A percentile compares a stretch with the other conserved stretches of the same genome.
Conservation (phyloP, 37 sponge, comb jelly and placozoan genomes). For the Haliclona indistincta region DNA sequence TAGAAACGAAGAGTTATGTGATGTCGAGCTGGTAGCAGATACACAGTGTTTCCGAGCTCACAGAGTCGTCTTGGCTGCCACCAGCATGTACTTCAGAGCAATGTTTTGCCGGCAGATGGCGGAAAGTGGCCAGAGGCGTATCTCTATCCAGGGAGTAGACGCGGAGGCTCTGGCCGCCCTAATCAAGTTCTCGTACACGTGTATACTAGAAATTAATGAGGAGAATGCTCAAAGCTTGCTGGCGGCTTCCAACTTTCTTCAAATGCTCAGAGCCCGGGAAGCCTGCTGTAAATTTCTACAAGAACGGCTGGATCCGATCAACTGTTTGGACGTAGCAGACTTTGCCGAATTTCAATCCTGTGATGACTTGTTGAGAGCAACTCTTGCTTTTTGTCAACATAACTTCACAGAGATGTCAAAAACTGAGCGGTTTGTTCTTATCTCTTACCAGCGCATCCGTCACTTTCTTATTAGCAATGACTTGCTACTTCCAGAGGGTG, state of each 20-base stretch:
- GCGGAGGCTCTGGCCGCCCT: slow-evolving; percentile 67
- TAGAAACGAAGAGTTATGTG: slow-evolving; percentile 79
- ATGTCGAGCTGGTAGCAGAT: slow-evolving; percentile 77
- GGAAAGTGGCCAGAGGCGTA: slow-evolving; percentile 78
- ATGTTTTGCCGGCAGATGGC: slow-evolving; percentile 91
- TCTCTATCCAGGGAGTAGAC: slow-evolving; percentile 81
- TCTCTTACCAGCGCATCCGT: slow-evolving; percentile 61
- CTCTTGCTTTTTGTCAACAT: slow-evolving; percentile 42
- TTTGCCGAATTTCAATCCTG: slow-evolving; percentile 88
- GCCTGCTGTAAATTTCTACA: slow-evolving; percentile 82
- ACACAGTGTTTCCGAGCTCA: slow-evolving; percentile 71
- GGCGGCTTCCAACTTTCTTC: slow-evolving; percentile 81
- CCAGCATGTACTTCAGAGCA: slow-evolving; percentile 85
- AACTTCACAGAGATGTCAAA: slow-evolving; percentile 75
- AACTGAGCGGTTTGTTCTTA: slow-evolving; percentile 62
- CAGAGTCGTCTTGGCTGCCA: slow-evolving; percentile 80
- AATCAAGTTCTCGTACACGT: slow-evolving; percentile 82
- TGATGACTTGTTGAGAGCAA: slow-evolving; percentile 60
- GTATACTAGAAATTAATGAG: slow-evolving; percentile 70
- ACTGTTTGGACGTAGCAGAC: slow-evolving; percentile 81
- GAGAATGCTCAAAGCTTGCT: slow-evolving; percentile 81
- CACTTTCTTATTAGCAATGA: slow-evolving; percentile 72
- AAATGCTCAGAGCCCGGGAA: slow-evolving; percentile 73
- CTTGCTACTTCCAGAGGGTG: slow-evolving; percentile 70
- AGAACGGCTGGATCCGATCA: slow-evolving; percentile 64